Conservation (phyloP, 2,888 invertebrate species). For the Noctuana brunneofusca region DNA sequence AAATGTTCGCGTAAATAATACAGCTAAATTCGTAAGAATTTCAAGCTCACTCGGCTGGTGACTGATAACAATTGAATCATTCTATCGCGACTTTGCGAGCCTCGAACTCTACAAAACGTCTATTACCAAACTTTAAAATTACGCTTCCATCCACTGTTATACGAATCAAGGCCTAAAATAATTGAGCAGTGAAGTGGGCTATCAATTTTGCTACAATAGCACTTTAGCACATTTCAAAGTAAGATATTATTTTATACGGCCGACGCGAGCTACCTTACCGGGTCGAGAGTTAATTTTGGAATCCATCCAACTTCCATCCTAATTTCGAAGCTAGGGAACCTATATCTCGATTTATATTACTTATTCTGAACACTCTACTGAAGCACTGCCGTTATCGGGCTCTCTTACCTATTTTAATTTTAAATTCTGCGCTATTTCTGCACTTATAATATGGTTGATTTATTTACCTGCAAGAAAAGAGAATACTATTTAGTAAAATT, state of each 20-base stretch:
- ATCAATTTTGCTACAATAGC: slow-evolving; percentile 32
- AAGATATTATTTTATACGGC: slow-evolving; percentile 34
- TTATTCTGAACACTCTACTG: slow-evolving; percentile 34
- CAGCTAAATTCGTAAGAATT: no score
- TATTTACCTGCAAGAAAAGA: slow-evolving; percentile 43
- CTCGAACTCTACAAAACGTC: not conserved
- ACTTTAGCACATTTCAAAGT: slow-evolving; percentile 33
- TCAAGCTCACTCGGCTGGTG: no score
- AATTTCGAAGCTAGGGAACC: slow-evolving; percentile 45
- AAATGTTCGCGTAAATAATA: no score
- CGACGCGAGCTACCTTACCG: slow-evolving; percentile 27
- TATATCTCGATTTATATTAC: slow-evolving; percentile 36
- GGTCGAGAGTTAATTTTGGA: slow-evolving; percentile 47
- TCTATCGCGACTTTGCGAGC: not conserved
- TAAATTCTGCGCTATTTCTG: slow-evolving; percentile 32
- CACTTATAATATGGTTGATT: slow-evolving; percentile 28
- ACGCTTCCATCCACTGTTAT: slow-evolving; percentile 7
- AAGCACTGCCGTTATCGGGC: slow-evolving; percentile 32
- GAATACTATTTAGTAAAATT: slow-evolving; percentile 32
- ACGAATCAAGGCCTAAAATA: slow-evolving; percentile 25
- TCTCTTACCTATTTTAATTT: slow-evolving; percentile 38
- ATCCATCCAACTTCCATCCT: slow-evolving; percentile 51
- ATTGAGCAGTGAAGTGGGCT: slow-evolving; percentile 32
- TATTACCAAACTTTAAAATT: slow-evolving; percentile 7
- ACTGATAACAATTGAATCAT: not conserved